Evolutionary conservation across 2,113 vertebrate genomes (phyloP).

Genomic region (Rhinolophus ferrumequinum): DNA sequence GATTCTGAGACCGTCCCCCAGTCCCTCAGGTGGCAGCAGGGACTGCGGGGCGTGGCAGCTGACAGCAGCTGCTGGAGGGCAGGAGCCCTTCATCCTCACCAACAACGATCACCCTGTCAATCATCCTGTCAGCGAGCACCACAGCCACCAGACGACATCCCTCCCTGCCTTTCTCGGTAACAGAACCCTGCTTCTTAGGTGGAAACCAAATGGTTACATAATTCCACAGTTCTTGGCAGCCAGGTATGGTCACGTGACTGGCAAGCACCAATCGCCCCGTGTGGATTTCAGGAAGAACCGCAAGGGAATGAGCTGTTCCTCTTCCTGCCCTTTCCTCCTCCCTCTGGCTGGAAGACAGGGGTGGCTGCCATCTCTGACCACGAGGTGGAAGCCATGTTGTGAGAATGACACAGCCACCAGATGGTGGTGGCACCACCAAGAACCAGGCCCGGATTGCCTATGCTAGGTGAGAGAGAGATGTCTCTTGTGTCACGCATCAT

Average conservation of each 20-base stretch:
- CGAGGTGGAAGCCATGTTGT: fast-evolving
- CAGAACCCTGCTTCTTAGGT: background rate
- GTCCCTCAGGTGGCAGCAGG: background rate
- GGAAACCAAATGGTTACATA: background rate
- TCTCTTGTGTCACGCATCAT: background rate
- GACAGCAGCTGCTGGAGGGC: background rate
- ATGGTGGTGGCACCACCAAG: fast-evolving
- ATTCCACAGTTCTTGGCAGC: background rate
- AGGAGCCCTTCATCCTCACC: background rate
- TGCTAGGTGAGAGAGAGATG: background rate
- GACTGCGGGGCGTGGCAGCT: fast-evolving
- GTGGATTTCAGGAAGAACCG: background rate
- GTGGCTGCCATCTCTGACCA: background rate
- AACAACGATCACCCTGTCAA: fast-evolving
- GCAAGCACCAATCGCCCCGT: fast-evolving
- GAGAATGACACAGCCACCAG: background rate
- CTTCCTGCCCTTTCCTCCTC: background rate
- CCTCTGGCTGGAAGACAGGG: background rate
- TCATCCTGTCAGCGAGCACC: background rate
- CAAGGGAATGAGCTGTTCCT: fast-evolving
- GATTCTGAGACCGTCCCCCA: background rate
- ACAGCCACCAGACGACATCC: fast-evolving
- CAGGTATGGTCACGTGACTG: background rate
- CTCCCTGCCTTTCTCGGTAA: background rate
- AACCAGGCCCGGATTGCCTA: fast-evolving